Percentiles rank a stretch among this genome's conserved stretches.
Conservation (phyloP, 2,797 vertebrate genomes). For the Acipenser oxyrinchus region DNA sequence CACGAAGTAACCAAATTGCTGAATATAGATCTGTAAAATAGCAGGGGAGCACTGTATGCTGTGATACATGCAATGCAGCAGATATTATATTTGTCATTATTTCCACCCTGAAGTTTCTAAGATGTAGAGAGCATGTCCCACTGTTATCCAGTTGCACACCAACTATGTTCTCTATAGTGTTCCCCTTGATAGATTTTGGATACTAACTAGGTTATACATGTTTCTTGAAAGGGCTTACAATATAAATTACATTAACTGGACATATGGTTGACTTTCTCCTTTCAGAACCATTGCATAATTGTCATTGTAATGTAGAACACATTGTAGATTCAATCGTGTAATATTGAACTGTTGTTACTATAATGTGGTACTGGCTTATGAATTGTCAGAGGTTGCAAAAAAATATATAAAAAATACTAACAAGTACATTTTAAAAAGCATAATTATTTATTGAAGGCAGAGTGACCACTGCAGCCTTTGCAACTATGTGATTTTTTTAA, state of each 20-base stretch:
- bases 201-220: neutral
- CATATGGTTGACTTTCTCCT: slow-evolving; percentile 60
- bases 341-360: slow-evolving; percentile 4
- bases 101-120: too few relatives aligned
- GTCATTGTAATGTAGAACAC: neutral
- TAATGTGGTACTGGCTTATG: slow-evolving; percentile 41
- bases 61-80: too few relatives aligned
- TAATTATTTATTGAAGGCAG: slow-evolving; percentile 31
- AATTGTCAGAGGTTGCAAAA: slow-evolving; percentile 51
- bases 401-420: slow-evolving; percentile 12
- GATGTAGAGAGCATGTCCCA: too few relatives aligned
- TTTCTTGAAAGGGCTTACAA: slow-evolving; percentile 1
- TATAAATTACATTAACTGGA: neutral
- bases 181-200: neutral
- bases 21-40: too few relatives aligned
- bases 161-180: neutral
- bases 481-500: slow-evolving; percentile 55
- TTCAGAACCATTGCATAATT: slow-evolving; percentile 46
- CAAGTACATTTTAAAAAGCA: slow-evolving; percentile 17
- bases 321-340: slow-evolving; percentile 2
- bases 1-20: too few relatives aligned
- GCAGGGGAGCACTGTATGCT: too few relatives aligned
- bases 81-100: too few relatives aligned
- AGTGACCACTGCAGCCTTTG: slow-evolving; percentile 59
- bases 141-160: too few relatives aligned